Base-by-base conservation (phyloP, 1,140 invertebrate genomes). In the Zelostemma sp. region DNA sequence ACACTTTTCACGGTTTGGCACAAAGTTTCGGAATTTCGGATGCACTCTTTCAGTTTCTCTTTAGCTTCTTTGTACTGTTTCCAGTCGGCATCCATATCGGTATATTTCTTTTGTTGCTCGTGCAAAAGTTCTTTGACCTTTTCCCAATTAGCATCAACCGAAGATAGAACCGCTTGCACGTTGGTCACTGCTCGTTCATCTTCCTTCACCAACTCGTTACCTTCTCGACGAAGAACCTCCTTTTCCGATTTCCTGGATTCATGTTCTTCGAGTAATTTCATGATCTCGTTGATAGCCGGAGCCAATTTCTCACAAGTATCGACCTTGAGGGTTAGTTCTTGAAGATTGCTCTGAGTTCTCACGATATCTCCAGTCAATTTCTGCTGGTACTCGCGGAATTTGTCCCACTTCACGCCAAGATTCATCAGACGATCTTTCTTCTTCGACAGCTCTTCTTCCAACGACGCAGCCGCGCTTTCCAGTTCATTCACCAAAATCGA, bases 91-190 rank as follows among this genome's bases (percentile, higher is more conserved):
- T 91, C 89, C 31, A 94, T 88, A 1, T 92, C 87, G 9, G 88
- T 88, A 68, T 93, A 93, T 68, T 92, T 92, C 68, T 91, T 89
- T 53, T 90, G 91, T 61, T 93, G 91, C 38, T 94, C 91, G 33
- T 89, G 87, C 3, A 96, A 87, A 14, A 90, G 80, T 49, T 93
- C 90, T 54, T 91, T 90, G 0, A 94, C 83, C 73, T 91, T 91
- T 73, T 95, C 93, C 89, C 92, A 96, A 57, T 91, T 91, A 19
- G 89, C 88, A 68, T 95, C 93, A 31, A 93, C 88, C 0, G 90
- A 88, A 1, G 92, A 88, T 0, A 96, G 76, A 31, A 90, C 89
- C 57, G 92, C 92, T 81, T 96, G 94, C 55, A 95, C 91, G 1
- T 89, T 89, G 1, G 91, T 89, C 79, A 92, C 91, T 68, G 92